phyloP scores from a whole-genome alignment of 2,113 vertebrate genomes.

The Macquaria australasica region DNA sequence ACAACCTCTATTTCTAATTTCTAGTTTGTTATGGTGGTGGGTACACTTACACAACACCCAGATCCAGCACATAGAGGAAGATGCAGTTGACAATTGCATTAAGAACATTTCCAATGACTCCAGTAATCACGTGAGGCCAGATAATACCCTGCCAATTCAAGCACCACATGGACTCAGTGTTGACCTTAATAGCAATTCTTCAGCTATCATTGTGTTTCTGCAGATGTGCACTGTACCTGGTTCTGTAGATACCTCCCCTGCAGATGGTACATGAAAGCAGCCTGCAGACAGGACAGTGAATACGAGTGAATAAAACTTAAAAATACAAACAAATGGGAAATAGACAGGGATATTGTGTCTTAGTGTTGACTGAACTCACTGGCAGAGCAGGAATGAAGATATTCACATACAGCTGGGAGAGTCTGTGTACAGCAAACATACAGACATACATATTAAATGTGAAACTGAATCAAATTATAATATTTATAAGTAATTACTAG shows the following conservation, averaged over 20 bases:
- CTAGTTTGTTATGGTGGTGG: background rate
- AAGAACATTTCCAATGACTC: background rate
- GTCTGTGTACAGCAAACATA: background rate
- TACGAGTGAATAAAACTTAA: background rate
- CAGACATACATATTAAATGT: background rate
- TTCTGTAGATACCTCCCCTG: slow-evolving; percentile 1
- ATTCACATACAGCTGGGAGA: slow-evolving; percentile 5
- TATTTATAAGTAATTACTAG: no score
- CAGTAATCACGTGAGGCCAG: slow-evolving; percentile 9
- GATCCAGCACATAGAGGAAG: background rate
- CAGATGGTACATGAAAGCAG: background rate
- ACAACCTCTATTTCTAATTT: no score
- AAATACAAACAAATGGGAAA: background rate
- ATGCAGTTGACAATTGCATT: background rate
- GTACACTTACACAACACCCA: background rate
- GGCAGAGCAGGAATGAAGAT: slow-evolving; percentile 4
- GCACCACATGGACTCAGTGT: no score
- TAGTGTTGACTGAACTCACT: background rate
- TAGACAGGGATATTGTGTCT: background rate
- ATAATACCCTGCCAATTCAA: background rate
- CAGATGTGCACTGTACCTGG: background rate
- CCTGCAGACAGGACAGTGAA: background rate
- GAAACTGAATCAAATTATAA: background rate
- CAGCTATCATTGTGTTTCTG: background rate
- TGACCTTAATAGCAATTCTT: background rate